These are phyloP conservation scores for Campoletis raptor DNA, from an alignment of 2,888 invertebrate genomes.

Conservation along the genomic window DNA sequence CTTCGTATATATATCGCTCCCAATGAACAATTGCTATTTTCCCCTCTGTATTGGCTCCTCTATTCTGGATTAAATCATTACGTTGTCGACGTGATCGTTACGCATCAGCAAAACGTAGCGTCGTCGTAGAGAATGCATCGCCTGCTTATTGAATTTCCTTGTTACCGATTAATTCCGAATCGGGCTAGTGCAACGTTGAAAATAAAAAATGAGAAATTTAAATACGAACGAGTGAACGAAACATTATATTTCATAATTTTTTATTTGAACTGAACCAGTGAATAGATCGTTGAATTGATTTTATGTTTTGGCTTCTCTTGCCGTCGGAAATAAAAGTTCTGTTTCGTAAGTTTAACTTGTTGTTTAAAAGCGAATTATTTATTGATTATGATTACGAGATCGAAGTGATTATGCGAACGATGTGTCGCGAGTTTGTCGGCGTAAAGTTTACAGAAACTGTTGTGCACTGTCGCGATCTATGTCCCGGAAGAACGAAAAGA, in stretches of 20 bases:
- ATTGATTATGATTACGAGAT: neutral
- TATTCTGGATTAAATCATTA: neutral
- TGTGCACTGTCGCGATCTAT: constrained; percentile 43
- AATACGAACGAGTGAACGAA: neutral
- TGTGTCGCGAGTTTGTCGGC: constrained; percentile 41
- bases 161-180: neutral
- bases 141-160: neutral
- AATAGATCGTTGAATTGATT: neutral
- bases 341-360: neutral
- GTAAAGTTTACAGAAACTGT: constrained; percentile 13
- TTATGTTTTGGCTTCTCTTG: neutral
- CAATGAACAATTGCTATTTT: constrained; percentile 8
- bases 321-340: constrained; percentile 7
- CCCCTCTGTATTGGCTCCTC: neutral
- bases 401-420: constrained; percentile 26
- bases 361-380: neutral
- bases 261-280: neutral
- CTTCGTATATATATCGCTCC: constrained; percentile 15
- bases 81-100: neutral
- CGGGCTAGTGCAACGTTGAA: neutral
- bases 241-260: neutral
- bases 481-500: constrained; percentile 51
- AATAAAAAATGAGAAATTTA: neutral
- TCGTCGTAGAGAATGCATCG: neutral
- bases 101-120: neutral